Base-by-base conservation (phyloP, 2,113 vertebrate genomes). In the Manacus vitellinus region DNA sequence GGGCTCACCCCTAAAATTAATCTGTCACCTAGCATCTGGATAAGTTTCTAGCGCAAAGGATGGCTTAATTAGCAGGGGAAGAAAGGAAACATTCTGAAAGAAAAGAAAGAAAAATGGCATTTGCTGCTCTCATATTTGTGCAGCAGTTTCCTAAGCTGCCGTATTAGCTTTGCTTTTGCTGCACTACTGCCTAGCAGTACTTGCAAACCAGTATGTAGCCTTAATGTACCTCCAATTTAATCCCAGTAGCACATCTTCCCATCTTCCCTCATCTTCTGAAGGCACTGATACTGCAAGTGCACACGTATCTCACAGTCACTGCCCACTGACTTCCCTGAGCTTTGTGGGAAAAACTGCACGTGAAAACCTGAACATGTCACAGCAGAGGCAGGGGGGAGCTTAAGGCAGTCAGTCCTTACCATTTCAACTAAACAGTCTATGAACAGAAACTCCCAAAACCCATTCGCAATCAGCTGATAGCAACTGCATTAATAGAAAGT, bases 221-320 rank as follows among this genome's bases (percentile, higher is more conserved):
- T 52, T 61, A 49, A 52, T 5, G 5, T 15, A 43, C 17, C 14
- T 56, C 52, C 39, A 55, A 1, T 31, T 91, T 44, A 79, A 35
- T 30, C 35, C 65, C 33, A 56, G 18, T 3, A 77, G 51, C 41
- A 66, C 16, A 59, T 31, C 16, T 9, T 89, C 16, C 14, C 28
- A 62, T 35, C 18, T 74, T 84, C 46, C 49, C 16, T 31, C 8
- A 56, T 63, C 27, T 54, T 49, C 31, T 87, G 70, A 84, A 72
- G 56, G 41, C 23, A 61, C 21, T 37, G 20, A n/a, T 41, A 20
- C 19, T 56, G 30, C 52, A 91, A 67, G 14, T 14, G 21, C 12
- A 51, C 14, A 6, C 0, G 0, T 10, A 21, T 37, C 12, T 47
- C 24, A 19, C 15, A 73, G 33, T 52, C 41, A 54, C 27, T 4